Base-by-base conservation (phyloP, 2,113 vertebrate genomes). In the Ariopsis seemanni region DNA sequence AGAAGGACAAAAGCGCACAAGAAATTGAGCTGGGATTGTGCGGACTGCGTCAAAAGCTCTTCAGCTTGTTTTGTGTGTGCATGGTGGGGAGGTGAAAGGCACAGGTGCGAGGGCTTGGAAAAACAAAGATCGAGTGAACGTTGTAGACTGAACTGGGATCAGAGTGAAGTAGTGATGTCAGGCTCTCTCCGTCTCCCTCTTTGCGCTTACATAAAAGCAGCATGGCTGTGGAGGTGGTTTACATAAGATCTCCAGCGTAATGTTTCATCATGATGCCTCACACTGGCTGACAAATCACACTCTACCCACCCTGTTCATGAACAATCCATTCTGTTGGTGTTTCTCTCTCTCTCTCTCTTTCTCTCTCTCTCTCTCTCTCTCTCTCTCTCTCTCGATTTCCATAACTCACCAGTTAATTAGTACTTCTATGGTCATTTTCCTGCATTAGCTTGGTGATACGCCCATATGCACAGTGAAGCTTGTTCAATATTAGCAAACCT, bases 191-290 rank as follows among this genome's bases (percentile, higher is more conserved):
- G 25, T 60, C 87, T 86, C 87, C 25, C 34, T 83, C 22, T 88
- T 86, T 50, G 42, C 72, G 22, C 58, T 92, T 92, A 91, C 57
- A 77, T 89, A 93, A 93, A 90, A 63, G 75, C n/a, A 80, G 84
- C 7, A 25, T 18, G 83, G 86, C 65, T 87, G 86, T 90, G 91
- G 90, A 92, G 90, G 91, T 77, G 86, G 89, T 92, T 92, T 92
- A 93, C 88, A 91, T 92, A 91, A 92, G 88, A 78, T 83, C 88
- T 80, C 25, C 88, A 79, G 82, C 84, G 87, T 91, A 90, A 91
- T 75, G 90, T 85, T 91, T 80, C 78, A 81, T 86, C 86, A 86
- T 87, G 86, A 91, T 71, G 15, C 65, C 82, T 83, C 69, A 88
- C 79, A 87, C 84, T 88, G 85, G 65, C 85, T 90, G 89, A 86